Base-by-base conservation (phyloP, 2,888 invertebrate species). In the Ectemnius lituratus region DNA sequence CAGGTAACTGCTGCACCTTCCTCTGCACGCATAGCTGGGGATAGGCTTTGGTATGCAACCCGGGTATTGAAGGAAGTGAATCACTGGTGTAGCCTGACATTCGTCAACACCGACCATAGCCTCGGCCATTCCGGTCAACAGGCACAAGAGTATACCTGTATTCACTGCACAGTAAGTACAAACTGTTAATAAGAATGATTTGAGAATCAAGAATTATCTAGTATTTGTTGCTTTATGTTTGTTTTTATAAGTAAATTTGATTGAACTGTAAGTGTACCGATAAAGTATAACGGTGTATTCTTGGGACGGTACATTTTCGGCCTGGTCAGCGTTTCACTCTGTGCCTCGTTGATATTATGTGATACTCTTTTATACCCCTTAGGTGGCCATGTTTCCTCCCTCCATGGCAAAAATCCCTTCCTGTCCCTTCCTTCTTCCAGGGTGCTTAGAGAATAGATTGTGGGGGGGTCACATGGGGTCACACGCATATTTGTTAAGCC, bases 11-110 rank as follows among this genome's bases (percentile, higher is more conserved):
- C 96, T 95, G 90, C 98, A 98, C 86, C 96, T 94, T 68, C 98
- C 98, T 75, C 96, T 96, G 87, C 98, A 98, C 20, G 97, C 97
- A 90, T 97, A 98, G 76, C 97, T 97, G 2, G 98, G 97, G 85
- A 98, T 97, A 0, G 97, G 97, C 90, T 97, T 97, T 5, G 97
- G 97, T 58, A 96, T 95, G 91, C 98, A 98, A 72, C 98, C 97
- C 2, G 97, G 96, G 91, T 97, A 96, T 89, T 97, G 96, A 45
- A 98, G 92, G 11, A 97, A 96, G 90, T 98, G 97, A 79, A 98
- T 96, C 37, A 98, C 97, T 1, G 97, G 97, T 2, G 97, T 97
- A 85, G 98, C 95, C 91, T 96, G 95, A 87, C 98, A 98, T 89
- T 97, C 97, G 88, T 97, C 97, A 13, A 91, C 90, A 8, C 90